Evolutionary conservation across 2,888 invertebrate species (phyloP), one percentile per base, ranked within the genome.

Genomic region (Sipunculus nudus): DNA sequence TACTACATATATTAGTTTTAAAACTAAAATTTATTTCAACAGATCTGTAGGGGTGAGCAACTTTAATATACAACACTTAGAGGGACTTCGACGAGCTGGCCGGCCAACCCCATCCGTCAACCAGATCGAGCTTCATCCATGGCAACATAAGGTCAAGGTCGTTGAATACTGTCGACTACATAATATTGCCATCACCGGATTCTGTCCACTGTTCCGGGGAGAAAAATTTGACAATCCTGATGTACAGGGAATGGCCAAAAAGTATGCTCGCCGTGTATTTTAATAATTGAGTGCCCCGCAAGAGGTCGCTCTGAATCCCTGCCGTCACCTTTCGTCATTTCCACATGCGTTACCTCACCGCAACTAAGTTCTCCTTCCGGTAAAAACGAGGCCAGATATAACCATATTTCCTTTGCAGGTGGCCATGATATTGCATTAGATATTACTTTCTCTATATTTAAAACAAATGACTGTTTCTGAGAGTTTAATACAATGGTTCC

Each of bases 21-120:
- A n/a, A 21, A 25, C 21, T 21, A 43, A 43, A 19, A 8, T 16
- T 26, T 13, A 13, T 41, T 16, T 53, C 48, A 56, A 16, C 38
- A 76, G 74, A 56, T 76, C 77, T 3, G 63, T 75, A 2, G 76
- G 77, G 6, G 76, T 75, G 3, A 77, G 76, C 3, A 77, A 77
- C 56, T 77, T 75, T 60, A 73, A 70, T 32, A 61, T 77, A 2
- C 67, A 65, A 0, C 77, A 77, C 50, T 47, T 78, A 23, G 64
- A 76, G 47, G 75, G 68, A 6, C 58, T 78, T 60, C 64, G 62
- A 29, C 48, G 60, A n/a, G 69, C 73, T 8, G 76, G 75, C 0
- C 53, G 70, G 26, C 76, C 77, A 3, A 55, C 64, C 0, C 78
- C 78, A 16, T 43, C 66, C 29, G 75, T 78, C 54, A 78, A 78